Conservation (phyloP, 1,140 invertebrate genomes). For the Drosophila guanche region DNA sequence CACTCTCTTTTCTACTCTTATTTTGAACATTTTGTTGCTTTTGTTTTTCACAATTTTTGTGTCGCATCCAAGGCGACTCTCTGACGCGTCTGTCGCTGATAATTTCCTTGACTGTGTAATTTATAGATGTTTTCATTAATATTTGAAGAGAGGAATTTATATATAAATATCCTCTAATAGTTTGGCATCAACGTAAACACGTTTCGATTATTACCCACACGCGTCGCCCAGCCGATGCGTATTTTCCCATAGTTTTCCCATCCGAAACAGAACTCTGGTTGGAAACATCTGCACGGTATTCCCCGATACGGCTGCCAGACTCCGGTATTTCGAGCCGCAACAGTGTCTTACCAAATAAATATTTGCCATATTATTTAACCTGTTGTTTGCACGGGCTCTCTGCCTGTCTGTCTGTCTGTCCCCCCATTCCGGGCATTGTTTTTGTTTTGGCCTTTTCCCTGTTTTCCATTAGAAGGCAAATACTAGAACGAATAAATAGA, state of each 20-base stretch:
- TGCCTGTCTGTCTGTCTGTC: no score
- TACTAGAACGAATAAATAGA: slow-evolving; percentile 44
- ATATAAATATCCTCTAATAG: slow-evolving; percentile 26
- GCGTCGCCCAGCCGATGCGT: slow-evolving; percentile 48
- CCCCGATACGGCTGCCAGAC: slow-evolving; percentile 20
- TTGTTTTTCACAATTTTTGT: slow-evolving; percentile 32
- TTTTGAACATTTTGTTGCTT: slow-evolving; percentile 18
- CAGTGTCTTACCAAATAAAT: slow-evolving; percentile 17
- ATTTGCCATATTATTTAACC: slow-evolving; percentile 63
- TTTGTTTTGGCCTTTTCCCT: slow-evolving; percentile 5
- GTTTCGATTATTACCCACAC: slow-evolving; percentile 61
- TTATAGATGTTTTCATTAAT: slow-evolving; percentile 72
- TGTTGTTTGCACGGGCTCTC: slow-evolving; percentile 19
- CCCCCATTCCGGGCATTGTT: no score
- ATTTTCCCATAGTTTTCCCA: slow-evolving; percentile 39
- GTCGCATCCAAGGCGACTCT: slow-evolving; percentile 24
- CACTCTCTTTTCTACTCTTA: neutral
- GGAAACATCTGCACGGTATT: slow-evolving; percentile 42
- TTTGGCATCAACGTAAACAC: slow-evolving; percentile 39
- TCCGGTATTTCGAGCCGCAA: slow-evolving; percentile 9
- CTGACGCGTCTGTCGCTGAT: slow-evolving; percentile 65
- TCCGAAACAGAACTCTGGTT: slow-evolving; percentile 3
- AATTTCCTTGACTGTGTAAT: slow-evolving; percentile 76
- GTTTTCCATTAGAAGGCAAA: slow-evolving; percentile 11
- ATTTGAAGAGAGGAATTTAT: slow-evolving; percentile 8